These are phyloP conservation scores for Amphilophus citrinellus DNA, from an alignment of 2,113 vertebrate genomes.

Conservation along the genomic window DNA sequence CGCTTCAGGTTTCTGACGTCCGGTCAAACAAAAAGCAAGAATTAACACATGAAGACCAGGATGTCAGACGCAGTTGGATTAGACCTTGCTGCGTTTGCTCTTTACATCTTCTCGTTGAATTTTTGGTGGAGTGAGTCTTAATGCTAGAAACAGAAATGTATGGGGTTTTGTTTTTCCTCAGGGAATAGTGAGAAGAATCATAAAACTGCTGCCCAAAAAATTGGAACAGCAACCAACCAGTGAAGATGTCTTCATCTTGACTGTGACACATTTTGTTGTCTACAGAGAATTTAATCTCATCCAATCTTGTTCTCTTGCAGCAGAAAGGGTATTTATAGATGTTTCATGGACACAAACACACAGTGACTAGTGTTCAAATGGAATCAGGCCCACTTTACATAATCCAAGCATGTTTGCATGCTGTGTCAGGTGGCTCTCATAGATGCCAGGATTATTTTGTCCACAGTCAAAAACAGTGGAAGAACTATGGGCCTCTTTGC, in stretches of 20 bases:
- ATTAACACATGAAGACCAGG: neutral
- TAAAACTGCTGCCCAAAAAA: neutral
- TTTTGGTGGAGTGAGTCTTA: neutral
- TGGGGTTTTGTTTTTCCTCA: too few species aligned
- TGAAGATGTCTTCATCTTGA: neutral
- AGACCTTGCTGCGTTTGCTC: neutral
- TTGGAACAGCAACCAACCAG: neutral
- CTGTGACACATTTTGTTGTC: neutral
- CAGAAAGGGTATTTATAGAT: conserved; percentile 18
- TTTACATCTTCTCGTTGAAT: neutral
- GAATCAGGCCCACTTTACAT: conserved; percentile 64
- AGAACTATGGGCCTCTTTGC: conserved; percentile 33
- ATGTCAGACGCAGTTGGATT: neutral
- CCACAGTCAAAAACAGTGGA: conserved; percentile 50
- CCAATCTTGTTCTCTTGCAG: conserved; percentile 30
- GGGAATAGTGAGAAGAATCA: neutral
- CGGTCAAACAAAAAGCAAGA: neutral
- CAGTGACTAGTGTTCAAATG: conserved; percentile 10
- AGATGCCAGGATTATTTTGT: conserved; percentile 58
- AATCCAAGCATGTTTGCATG: conserved; percentile 69
- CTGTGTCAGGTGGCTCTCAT: conserved; percentile 49
- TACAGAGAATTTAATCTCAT: conserved; percentile 10
- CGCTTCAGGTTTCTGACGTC: conserved; percentile 3
- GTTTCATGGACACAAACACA: conserved; percentile 5
- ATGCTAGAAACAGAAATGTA: neutral